Evolutionary conservation across 2,888 invertebrate genomes (phyloP), one percentile per base, ranked within the genome.

Genomic region (Drosophila testacea): DNA sequence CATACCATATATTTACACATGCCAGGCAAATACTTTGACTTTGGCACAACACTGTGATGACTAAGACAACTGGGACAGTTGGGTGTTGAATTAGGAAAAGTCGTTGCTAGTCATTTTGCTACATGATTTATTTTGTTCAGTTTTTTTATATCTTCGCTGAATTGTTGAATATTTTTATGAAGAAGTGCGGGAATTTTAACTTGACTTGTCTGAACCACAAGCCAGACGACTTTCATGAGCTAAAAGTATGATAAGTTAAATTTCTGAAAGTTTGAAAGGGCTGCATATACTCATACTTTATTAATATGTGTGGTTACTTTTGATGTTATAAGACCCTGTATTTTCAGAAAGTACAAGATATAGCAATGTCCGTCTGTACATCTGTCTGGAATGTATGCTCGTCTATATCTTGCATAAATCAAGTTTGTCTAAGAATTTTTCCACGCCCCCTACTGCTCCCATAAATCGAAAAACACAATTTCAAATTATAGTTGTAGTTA

Each of bases 21-120:
- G 60, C 52, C 68, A 75, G 70, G 64, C 64, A 66, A 83, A 70
- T 67, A 68, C 65, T 77, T 81, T 68, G 44, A 72, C 65, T 69
- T 56, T 75, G 54, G 59, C 69, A 41, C 41, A 41, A 52, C 42
- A 28, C 44, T 51, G 7, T 46, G 51, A 28, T 32, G 63, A 56
- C 38, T 22, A 32, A 16, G 22, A 41, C 51, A 42, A 38, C 48
- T 6, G 9, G 6, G 47, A 44, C 36, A 30, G 38, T 47, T 39
- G 48, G 68, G 32, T 68, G 47, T 38, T 68, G 44, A 56, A 57
- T 46, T 30, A 16, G 36, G 51, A 42, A 1, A 32, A 48, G 34
- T 9, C 55, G 27, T 50, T 56, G 34, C 34, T 32, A 56, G 27
- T 38, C 39, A 36, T 55, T 70, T 55, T 5, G 28, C 34, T 6